Percentiles rank a stretch among this genome's conserved stretches.
These are phyloP conservation scores for Eurytemora carolleeae DNA, from an alignment of 1,140 invertebrate species.

Conservation along the genomic window DNA sequence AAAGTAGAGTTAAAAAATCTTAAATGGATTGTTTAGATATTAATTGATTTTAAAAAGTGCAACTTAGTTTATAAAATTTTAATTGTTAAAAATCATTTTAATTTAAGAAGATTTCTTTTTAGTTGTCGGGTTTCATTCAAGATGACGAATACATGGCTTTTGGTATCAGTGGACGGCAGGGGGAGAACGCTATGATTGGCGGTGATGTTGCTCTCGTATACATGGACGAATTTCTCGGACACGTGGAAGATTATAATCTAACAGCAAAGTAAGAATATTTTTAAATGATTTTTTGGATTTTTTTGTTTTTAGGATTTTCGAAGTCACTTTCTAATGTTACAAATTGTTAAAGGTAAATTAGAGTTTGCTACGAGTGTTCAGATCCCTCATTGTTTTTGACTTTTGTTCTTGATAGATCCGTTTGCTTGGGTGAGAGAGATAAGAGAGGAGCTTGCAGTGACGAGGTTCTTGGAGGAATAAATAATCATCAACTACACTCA, in stretches of 20 bases:
- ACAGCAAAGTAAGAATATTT: constrained; percentile 35
- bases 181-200: constrained; percentile 55
- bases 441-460: constrained; percentile 1
- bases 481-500: neutral
- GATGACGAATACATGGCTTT: constrained; percentile 67
- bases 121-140: constrained; percentile 20
- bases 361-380: no score
- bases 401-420: constrained; percentile 18
- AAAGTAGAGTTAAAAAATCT: no score
- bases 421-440: neutral
- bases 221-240: constrained; percentile 45
- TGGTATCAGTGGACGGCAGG: constrained; percentile 51
- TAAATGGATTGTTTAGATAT: no score
- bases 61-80: no score
- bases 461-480: neutral
- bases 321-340: no score
- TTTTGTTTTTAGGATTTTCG: no score
- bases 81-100: constrained; percentile 26
- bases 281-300: no score
- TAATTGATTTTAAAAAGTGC: no score
- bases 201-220: constrained; percentile 58
- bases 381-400: no score
- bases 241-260: constrained; percentile 61
- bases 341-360: no score
- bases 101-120: neutral